Conservation (phyloP, 2,113 vertebrate species). For the Sigmodon hispidus region DNA sequence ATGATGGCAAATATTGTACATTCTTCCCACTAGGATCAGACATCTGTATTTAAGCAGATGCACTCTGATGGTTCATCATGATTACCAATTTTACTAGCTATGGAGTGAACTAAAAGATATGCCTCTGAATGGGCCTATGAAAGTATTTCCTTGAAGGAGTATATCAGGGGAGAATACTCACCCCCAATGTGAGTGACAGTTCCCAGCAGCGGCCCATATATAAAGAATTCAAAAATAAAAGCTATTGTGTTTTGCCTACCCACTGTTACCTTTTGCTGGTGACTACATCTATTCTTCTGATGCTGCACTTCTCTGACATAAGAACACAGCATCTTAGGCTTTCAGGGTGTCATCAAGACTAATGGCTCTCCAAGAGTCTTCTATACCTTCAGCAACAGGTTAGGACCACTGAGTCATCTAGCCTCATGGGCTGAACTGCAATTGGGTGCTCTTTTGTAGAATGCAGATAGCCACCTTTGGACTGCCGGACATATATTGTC, state of each 20-base stretch:
- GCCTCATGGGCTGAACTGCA: background rate
- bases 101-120: background rate
- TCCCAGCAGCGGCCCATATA: background rate
- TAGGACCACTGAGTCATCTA: background rate
- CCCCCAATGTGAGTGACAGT: background rate
- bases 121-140: background rate
- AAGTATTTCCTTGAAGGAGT: background rate
- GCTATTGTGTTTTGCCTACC: too few relatives aligned
- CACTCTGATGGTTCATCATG: background rate
- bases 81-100: background rate
- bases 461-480: background rate
- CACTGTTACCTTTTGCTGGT: background rate
- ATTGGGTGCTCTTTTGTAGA: background rate
- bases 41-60: background rate
- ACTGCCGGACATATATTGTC: background rate
- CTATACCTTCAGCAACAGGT: background rate
- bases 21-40: background rate
- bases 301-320: background rate
- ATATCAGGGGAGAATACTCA: background rate
- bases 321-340: background rate
- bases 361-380: background rate
- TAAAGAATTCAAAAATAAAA: background rate
- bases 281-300: background rate
- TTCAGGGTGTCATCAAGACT: too few relatives aligned
- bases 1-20: background rate